Conservation (phyloP, 2,888 invertebrate genomes). For the Trisateles emortualis region DNA sequence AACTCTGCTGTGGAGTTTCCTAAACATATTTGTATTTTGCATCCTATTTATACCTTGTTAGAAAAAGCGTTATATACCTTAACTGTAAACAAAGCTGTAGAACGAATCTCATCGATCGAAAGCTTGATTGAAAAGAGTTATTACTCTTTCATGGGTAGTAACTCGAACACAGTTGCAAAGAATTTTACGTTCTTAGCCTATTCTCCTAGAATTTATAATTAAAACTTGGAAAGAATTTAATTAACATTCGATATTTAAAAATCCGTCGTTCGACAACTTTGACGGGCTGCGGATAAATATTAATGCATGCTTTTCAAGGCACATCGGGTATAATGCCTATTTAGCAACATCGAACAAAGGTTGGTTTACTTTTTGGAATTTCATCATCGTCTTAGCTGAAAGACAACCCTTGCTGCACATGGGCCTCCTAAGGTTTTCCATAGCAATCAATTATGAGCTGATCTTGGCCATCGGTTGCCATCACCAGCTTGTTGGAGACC, state of each 20-base stretch:
- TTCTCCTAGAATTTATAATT: conserved; percentile 40
- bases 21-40: too few species aligned
- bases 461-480: too few species aligned
- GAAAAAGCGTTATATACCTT: too few species aligned
- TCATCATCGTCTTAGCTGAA: too few species aligned
- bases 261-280: conserved; percentile 12
- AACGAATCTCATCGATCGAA: conserved; percentile 1
- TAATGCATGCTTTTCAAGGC: conserved; percentile 17
- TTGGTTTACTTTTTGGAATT: too few species aligned
- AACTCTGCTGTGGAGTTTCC: too few species aligned
- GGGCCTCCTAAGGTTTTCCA: too few species aligned
- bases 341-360: too few species aligned
- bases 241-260: conserved; percentile 38
- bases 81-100: conserved; percentile 10
- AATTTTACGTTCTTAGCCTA: conserved; percentile 24
- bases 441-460: too few species aligned
- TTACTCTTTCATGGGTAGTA: conserved; percentile 25
- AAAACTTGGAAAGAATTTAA: conserved; percentile 36
- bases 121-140: conserved; percentile 26
- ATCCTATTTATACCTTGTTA: too few species aligned
- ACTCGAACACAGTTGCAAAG: conserved; percentile 23
- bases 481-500: too few species aligned
- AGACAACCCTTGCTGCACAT: too few species aligned
- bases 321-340: background rate
- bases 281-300: conserved; percentile 19